Evolutionary conservation across 2,113 vertebrate species (phyloP), one percentile per base, ranked within the genome.

Genomic region (Xiphias gladius): DNA sequence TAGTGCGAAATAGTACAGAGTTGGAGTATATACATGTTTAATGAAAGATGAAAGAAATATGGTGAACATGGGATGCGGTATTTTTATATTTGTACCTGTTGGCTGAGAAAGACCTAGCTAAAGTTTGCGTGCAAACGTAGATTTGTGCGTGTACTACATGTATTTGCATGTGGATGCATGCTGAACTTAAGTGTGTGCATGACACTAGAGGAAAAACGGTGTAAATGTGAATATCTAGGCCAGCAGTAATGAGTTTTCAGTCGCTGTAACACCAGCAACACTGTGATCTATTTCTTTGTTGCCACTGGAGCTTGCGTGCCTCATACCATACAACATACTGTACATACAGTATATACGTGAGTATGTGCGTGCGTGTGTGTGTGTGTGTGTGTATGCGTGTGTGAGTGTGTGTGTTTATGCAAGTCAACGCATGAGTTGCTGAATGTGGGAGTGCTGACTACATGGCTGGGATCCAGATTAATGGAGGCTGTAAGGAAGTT

Each of bases 221-320:
- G 78, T 64, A 59, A 81, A 84, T 79, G 80, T 82, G 78, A 70
- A 68, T 80, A 92, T 93, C 72, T 92, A 90, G 89, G 93, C 80
- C 91, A 90, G 59, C 28, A 55, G 62, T 88, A 91, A 92, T 88
- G 85, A 90, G 80, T 89, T 91, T 87, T 82, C 61, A 80, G 69
- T 62, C 16, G 1, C 73, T 74, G 61, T 58, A 83, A 83, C 77
- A 82, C 26, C 67, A 86, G 70, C 59, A 12, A 41, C 30, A 32
- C 65, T 76, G 59, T 82, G 83, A 88, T 92, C 73, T 68, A 88
- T 80, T 90, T 89, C 86, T 75, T 79, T 57, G 67, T 6, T 80
- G 59, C 76, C 50, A 59, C 66, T 69, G 64, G 54, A 86, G 39
- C 62, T 55, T 57, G 35, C 35, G 48, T 79, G 62, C 10, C 28